These are phyloP conservation scores for Pimephales promelas DNA, from an alignment of 2,113 vertebrate species.

Conservation along the genomic window DNA sequence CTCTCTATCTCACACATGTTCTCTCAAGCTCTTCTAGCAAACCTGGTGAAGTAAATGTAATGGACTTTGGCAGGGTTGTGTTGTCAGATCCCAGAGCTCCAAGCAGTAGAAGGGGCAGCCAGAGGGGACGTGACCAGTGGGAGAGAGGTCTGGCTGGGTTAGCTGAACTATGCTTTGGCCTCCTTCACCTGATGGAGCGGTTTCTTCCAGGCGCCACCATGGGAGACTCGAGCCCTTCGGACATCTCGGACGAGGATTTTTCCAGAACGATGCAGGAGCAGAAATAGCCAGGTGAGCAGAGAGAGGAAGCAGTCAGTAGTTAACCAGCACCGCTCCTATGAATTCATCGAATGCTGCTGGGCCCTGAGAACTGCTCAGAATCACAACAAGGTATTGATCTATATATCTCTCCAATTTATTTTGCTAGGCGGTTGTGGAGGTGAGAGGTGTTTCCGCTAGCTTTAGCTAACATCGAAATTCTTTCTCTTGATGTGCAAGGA, in stretches of 20 bases:
- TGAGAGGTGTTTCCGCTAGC: slow-evolving; percentile 6
- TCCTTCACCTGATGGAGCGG: slow-evolving; percentile 29
- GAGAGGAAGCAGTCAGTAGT: neutral
- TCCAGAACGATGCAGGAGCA: neutral
- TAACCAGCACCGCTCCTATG: slow-evolving; percentile 16
- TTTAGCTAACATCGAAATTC: slow-evolving; percentile 8
- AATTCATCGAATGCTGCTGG: slow-evolving; percentile 8
- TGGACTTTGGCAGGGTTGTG: slow-evolving; percentile 53
- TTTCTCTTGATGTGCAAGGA: slow-evolving; percentile 5
- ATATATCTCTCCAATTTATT: slow-evolving; percentile 33
- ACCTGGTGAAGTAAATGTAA: slow-evolving; percentile 58
- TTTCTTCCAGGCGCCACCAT: slow-evolving; percentile 16
- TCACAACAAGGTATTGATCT: slow-evolving; percentile 25
- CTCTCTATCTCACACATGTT: slow-evolving; percentile 31
- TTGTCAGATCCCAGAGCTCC: slow-evolving; percentile 36
- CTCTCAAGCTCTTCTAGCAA: neutral
- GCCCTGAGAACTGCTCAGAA: slow-evolving; percentile 19
- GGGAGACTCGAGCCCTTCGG: neutral
- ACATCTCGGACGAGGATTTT: slow-evolving; percentile 12
- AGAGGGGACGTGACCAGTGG: slow-evolving; percentile 32
- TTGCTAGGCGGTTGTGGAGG: neutral
- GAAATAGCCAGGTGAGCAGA: slow-evolving; percentile 16
- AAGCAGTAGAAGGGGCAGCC: slow-evolving; percentile 33
- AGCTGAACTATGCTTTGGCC: slow-evolving; percentile 44
- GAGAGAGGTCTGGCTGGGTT: slow-evolving; percentile 46